Evolutionary conservation across 2,113 vertebrate species (phyloP).

Genomic region (Sphyrna mokarran): DNA sequence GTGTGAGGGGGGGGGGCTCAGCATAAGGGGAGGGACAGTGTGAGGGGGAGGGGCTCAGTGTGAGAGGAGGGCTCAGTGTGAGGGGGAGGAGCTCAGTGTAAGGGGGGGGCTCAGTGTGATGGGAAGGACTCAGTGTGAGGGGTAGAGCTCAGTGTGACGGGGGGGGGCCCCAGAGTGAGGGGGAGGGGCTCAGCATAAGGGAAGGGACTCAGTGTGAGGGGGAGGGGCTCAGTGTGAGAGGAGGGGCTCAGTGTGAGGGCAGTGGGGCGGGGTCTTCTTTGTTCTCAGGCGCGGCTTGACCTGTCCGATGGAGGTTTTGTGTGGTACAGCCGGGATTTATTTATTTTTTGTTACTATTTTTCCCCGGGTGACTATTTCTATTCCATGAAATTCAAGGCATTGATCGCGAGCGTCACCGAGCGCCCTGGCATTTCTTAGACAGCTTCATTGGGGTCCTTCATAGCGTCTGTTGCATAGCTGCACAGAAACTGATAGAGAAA

Average conservation of each 20-base stretch:
- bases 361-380: not conserved
- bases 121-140: not conserved
- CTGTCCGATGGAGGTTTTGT: too few species aligned
- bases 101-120: not conserved
- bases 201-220: not conserved
- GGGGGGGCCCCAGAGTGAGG: not conserved
- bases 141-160: too few species aligned
- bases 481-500: not conserved
- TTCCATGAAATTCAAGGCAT: not conserved
- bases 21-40: too few species aligned
- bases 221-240: too few species aligned
- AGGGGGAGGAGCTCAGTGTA: too few species aligned
- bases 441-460: not conserved
- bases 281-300: not conserved
- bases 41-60: too few species aligned
- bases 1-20: too few species aligned
- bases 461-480: conserved; percentile 32
- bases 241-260: too few species aligned
- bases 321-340: not conserved
- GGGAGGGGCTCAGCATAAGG: too few species aligned
- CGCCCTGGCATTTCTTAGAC: not conserved
- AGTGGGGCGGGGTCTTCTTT: not conserved
- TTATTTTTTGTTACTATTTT: not conserved
- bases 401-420: not conserved
- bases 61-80: too few species aligned